Conservation (phyloP, 2,113 vertebrate species). For the Herpetotheres cachinnans region DNA sequence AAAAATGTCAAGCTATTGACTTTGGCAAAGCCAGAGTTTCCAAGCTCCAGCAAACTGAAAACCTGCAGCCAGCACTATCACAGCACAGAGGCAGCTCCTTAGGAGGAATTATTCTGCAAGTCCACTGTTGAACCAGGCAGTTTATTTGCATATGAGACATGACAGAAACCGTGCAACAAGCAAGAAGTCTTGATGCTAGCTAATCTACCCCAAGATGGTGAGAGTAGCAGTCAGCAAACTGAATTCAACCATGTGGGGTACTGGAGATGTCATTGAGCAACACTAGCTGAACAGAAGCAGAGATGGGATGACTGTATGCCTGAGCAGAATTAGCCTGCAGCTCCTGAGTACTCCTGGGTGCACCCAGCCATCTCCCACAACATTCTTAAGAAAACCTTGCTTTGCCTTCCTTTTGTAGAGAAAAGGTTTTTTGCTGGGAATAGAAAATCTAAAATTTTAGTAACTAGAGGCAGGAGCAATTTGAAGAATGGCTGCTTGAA, state of each 20-base stretch:
- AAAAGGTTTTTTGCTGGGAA: not conserved
- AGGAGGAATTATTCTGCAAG: not conserved
- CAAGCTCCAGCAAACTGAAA: not conserved
- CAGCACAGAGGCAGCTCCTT: not conserved
- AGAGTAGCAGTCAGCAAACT: not conserved
- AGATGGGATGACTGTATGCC: fast-evolving
- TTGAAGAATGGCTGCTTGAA: not conserved
- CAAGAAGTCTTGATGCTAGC: not conserved
- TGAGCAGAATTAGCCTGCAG: not conserved
- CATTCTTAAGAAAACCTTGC: not conserved
- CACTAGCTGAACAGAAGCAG: not conserved
- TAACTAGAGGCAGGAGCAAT: not conserved
- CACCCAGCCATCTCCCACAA: not conserved
- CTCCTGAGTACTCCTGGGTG: not conserved
- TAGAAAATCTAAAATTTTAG: not conserved
- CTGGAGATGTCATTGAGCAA: not conserved
- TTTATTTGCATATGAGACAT: not conserved
- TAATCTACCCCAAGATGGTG: not conserved
- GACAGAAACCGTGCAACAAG: not conserved
- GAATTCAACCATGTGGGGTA: not conserved
- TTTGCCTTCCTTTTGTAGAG: not conserved
- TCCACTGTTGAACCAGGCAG: not conserved
- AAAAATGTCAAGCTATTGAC: not conserved
- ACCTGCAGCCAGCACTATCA: not conserved
- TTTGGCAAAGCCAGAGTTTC: not conserved